Evolutionary conservation across 1,140 invertebrate genomes (phyloP).

Genomic region (Brachystomella parvula): DNA sequence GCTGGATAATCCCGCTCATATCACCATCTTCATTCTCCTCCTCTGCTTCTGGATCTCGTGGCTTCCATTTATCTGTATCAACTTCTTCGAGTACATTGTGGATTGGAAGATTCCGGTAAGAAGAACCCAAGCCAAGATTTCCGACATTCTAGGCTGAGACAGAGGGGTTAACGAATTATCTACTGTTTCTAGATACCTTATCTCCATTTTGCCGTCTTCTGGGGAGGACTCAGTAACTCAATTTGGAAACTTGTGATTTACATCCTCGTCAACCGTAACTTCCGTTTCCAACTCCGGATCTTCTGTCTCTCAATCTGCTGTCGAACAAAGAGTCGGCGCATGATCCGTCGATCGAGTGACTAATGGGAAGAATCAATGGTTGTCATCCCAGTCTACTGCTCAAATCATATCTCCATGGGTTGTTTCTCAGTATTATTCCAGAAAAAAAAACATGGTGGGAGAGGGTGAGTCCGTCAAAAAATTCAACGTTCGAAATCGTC

Average conservation of each 20-base stretch:
- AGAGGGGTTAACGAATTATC: not conserved
- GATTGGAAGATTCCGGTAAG: constrained; percentile 38
- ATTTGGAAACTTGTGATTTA: constrained; percentile 91
- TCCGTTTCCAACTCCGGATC: constrained; percentile 73
- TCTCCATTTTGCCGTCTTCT: constrained; percentile 83
- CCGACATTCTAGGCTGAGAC: not conserved
- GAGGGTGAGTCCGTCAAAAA: not conserved
- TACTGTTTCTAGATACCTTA: constrained; percentile 58
- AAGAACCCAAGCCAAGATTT: not conserved
- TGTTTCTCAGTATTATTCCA: not conserved
- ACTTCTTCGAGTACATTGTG: constrained; percentile 53
- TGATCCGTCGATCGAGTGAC: constrained; percentile 29
- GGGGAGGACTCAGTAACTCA: constrained; percentile 86
- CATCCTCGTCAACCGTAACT: constrained; percentile 76
- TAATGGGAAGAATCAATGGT: constrained; percentile 8
- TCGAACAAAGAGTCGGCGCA: constrained; percentile 58
- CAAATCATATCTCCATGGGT: not conserved
- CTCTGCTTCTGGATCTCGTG: constrained; percentile 84
- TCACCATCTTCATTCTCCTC: constrained; percentile 87
- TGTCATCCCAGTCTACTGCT: too few species aligned
- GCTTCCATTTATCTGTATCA: constrained; percentile 77
- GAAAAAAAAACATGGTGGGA: not conserved
- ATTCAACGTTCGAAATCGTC: not conserved
- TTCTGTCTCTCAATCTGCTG: constrained; percentile 85
- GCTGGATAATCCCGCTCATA: constrained; percentile 82